phyloP scores from a whole-genome alignment of 2,888 invertebrate species.

The Uropetala carovei region DNA sequence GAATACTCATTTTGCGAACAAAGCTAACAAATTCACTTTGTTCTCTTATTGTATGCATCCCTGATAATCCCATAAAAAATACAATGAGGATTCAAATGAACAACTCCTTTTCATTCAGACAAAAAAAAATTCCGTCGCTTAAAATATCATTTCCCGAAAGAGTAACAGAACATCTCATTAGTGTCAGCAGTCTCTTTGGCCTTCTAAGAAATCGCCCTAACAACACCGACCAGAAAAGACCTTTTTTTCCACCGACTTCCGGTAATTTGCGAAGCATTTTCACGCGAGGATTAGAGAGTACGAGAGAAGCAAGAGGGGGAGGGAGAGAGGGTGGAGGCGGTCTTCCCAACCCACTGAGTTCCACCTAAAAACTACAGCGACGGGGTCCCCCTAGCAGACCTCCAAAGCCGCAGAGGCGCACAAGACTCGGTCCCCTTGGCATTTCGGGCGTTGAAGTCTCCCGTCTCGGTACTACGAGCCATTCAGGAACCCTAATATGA shows the following conservation, averaged over 20 bases:
- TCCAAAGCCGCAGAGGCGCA: not conserved
- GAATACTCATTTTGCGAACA: no score
- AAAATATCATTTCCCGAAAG: conserved; percentile 39
- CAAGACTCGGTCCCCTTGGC: not conserved
- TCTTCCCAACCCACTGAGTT: not conserved
- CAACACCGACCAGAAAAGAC: not conserved
- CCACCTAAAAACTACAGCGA: not conserved
- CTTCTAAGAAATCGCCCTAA: conserved; percentile 52
- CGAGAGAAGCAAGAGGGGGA: not conserved
- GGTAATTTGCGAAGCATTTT: conserved; percentile 61
- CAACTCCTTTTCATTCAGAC: not conserved
- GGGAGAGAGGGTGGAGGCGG: not conserved
- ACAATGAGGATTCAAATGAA: not conserved
- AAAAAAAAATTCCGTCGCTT: not conserved
- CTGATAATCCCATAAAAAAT: not conserved
- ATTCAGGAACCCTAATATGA: conserved; percentile 11
- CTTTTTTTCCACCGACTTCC: conserved; percentile 44
- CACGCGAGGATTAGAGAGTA: conserved; percentile 45
- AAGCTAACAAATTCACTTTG: no score
- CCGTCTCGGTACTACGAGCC: not conserved
- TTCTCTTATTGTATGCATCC: no score
- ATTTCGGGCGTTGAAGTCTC: conserved; percentile 1
- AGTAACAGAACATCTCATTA: conserved; percentile 54
- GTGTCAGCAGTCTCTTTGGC: conserved; percentile 54
- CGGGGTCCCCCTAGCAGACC: not conserved